These are phyloP conservation scores for Nicator chloris DNA, from an alignment of 2,113 vertebrate species.

Conservation along the genomic window DNA sequence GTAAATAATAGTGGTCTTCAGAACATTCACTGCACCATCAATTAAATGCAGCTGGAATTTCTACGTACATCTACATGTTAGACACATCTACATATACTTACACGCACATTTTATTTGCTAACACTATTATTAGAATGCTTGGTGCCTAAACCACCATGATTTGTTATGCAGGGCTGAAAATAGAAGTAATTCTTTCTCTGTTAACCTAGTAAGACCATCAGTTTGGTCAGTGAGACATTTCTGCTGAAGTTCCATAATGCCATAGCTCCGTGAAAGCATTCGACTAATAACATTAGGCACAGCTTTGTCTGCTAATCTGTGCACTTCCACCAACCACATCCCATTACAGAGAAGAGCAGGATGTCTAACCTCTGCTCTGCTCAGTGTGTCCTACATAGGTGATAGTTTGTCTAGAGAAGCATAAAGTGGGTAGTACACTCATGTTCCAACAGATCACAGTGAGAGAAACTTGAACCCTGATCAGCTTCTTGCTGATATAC, in stretches of 20 bases:
- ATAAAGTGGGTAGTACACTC: background rate
- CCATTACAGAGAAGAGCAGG: background rate
- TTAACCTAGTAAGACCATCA: background rate
- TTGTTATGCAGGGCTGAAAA: background rate
- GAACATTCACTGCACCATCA: background rate
- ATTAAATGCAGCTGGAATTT: background rate
- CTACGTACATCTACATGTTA: background rate
- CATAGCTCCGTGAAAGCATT: background rate
- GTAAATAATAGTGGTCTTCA: background rate
- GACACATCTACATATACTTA: background rate
- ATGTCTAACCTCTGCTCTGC: background rate
- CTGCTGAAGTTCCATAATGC: background rate
- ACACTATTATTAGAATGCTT: background rate
- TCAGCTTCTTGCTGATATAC: background rate
- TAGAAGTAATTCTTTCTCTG: background rate
- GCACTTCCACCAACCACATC: background rate
- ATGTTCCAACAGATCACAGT: background rate
- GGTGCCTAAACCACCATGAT: background rate
- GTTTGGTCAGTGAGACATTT: slow-evolving; percentile 18
- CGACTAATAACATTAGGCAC: background rate
- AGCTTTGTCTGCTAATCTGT: slow-evolving; percentile 28
- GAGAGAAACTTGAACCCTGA: background rate
- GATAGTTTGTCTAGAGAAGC: background rate
- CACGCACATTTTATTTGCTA: background rate
- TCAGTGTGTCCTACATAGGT: background rate